Evolutionary conservation across 2,888 invertebrate genomes (phyloP), one percentile per base, ranked within the genome.

Genomic region (Rapana venosa): DNA sequence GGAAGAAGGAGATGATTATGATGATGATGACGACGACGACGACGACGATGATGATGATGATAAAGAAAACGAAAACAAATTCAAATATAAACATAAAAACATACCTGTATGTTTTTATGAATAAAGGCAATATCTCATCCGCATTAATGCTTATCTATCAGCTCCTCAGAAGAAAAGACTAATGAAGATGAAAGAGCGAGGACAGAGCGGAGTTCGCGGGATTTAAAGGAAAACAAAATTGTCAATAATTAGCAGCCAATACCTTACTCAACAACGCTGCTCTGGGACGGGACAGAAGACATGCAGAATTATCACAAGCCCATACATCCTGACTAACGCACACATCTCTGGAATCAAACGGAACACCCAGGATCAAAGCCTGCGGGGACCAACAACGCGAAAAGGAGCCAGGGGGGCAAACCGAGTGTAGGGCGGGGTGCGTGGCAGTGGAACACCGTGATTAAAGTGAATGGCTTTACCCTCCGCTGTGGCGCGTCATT

Each of bases 391-490:
- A 83, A 26, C 81, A 83, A 47, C 47, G 47, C 47, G 81, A 36
- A 22, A 83, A 36, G 6, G 30, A 83, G 47, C 81, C 81, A 47
- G 81, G 81, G 81, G 36, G 81, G 81, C 81, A 83, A 30, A 22
- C 81, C 11, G 36, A 17, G 26, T 36, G 81, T 30, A 47, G 81
- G 81, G 81, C 26, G 81, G 81, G 47, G 47, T 26, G 81, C 47
- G 79, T 22, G 81, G 81, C 81, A 26, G 81, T 83, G 81, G 36
- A 47, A 83, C 81, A 85, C 86, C 35, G 86, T 86, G 86, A 86
- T 86, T 61, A 86, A 86, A 86, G 86, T 66, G 86, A 86, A 86
- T 86, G 32, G 86, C 58, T 66, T 61, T 66, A 86, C 86, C 86
- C 86, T 30, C 86, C 30, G 86, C 86, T 86, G 61, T 30, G 58